These are phyloP conservation scores for Aegypius monachus DNA, from an alignment of 2,113 vertebrate genomes.

Conservation along the genomic window DNA sequence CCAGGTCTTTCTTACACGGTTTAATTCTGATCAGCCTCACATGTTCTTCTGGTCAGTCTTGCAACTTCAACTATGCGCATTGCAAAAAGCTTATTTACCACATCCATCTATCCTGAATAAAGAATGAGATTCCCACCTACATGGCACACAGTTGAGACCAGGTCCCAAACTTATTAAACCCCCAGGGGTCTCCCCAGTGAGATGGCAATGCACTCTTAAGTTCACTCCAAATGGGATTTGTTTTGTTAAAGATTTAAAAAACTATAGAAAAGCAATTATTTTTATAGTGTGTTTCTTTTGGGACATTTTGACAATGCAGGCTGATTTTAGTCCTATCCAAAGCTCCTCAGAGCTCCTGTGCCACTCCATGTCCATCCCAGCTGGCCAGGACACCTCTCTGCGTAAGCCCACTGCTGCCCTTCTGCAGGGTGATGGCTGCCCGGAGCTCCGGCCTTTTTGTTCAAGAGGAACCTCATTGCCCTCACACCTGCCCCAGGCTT, in stretches of 20 bases:
- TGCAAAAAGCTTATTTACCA: background rate
- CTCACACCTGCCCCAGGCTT: background rate
- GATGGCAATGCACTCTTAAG: fast-evolving
- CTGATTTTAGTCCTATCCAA: background rate
- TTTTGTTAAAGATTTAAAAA: background rate
- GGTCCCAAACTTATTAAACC: background rate
- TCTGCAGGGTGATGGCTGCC: background rate
- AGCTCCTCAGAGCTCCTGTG: background rate
- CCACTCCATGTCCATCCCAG: background rate
- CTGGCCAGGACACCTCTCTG: background rate
- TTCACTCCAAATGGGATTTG: background rate
- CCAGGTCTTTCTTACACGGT: background rate
- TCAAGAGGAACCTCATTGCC: background rate
- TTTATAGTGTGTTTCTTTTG: background rate
- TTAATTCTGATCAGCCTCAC: background rate
- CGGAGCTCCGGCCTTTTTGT: background rate
- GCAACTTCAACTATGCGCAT: background rate
- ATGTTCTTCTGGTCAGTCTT: background rate
- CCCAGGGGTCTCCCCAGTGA: fast-evolving
- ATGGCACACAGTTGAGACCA: background rate
- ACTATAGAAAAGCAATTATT: background rate
- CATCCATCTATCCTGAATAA: background rate
- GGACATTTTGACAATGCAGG: background rate
- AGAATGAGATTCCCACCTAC: background rate
- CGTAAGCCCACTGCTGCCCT: background rate